Conservation (phyloP, 2,113 vertebrate genomes). For the Cochlearius cochlearius region DNA sequence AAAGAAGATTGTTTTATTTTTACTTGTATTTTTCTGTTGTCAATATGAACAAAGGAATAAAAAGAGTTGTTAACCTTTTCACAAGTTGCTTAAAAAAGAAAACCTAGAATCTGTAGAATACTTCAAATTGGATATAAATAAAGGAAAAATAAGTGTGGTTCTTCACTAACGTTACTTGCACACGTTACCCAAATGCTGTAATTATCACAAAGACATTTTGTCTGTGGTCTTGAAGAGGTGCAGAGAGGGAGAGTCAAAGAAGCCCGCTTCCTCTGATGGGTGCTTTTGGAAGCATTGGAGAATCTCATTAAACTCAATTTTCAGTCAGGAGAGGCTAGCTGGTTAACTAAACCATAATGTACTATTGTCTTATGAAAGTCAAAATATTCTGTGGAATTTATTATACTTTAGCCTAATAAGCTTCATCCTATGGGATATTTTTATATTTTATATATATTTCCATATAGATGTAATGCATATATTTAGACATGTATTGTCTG, state of each 20-base stretch:
- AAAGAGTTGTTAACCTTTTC: not conserved
- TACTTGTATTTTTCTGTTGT: not conserved
- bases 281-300: not conserved
- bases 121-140: not conserved
- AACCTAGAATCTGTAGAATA: not conserved
- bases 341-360: not conserved
- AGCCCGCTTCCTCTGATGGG: not conserved
- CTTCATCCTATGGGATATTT: not conserved
- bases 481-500: not conserved
- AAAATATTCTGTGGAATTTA: not conserved
- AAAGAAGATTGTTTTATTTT: not conserved
- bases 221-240: not conserved
- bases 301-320: not conserved
- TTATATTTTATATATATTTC: not conserved
- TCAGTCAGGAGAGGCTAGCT: not conserved
- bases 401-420: not conserved
- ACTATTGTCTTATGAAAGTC: not conserved
- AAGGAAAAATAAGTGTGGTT: accelerated
- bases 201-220: not conserved
- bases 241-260: not conserved
- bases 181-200: not conserved
- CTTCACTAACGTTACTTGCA: not conserved
- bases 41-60: not conserved
- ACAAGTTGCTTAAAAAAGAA: not conserved
- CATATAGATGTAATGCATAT: not conserved